Conservation (phyloP, 2,113 vertebrate species). For the Bos taurus region ARS-UCD2.0 NC_037330.1:8510001-8510500, state of each 20-base stretch:
- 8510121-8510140: not conserved
- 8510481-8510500: not conserved
- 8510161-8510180: too few species aligned
- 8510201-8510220: not conserved
- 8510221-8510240: not conserved
- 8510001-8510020: not conserved
- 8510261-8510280: not conserved
- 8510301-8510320: not conserved
- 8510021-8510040: not conserved
- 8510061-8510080: not conserved
- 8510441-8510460: not conserved
- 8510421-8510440: not conserved
- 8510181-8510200: not conserved
- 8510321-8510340: not conserved
- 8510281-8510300: not conserved
- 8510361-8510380: not conserved
- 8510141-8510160: not conserved
- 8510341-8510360: not conserved
- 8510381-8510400: not conserved
- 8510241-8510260: fast-evolving
- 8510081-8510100: not conserved
- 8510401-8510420: not conserved
- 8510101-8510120: not conserved
- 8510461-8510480: not conserved
- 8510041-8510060: not conserved